Evolutionary conservation across 2,797 vertebrate species (phyloP).

Genomic region (Enteromius thamalakanensis): DNA sequence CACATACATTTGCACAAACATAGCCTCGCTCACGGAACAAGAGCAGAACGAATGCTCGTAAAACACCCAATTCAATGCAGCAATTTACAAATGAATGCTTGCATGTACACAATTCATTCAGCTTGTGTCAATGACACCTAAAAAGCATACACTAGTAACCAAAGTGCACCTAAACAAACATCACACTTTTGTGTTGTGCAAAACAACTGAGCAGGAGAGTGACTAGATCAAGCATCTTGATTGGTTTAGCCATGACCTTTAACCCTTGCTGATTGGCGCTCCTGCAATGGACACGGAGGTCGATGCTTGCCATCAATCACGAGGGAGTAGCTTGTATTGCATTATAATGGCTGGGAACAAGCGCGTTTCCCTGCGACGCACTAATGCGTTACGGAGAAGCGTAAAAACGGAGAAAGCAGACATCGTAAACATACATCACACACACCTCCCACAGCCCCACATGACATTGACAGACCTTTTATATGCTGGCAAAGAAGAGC

Average conservation of each 20-base stretch:
- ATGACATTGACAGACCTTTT: conserved; percentile 51
- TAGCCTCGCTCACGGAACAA: background rate
- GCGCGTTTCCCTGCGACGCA: background rate
- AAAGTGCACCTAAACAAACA: conserved; percentile 5
- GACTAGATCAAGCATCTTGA: conserved; percentile 55
- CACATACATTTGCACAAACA: background rate
- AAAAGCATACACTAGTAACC: background rate
- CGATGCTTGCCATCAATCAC: conserved; percentile 65
- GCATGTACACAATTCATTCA: background rate
- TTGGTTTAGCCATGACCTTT: conserved; percentile 64
- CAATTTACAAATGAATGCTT: background rate
- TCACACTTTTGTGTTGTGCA: background rate
- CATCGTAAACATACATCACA: conserved; percentile 22
- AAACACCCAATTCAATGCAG: background rate
- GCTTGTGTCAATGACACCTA: background rate
- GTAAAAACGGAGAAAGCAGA: conserved; percentile 15
- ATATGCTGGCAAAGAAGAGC: conserved; percentile 20
- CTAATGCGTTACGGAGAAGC: background rate
- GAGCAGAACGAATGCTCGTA: background rate
- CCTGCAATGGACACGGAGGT: conserved; percentile 63
- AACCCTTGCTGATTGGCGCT: conserved; percentile 46
- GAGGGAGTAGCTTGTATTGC: conserved; percentile 38
- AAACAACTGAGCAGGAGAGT: conserved; percentile 37
- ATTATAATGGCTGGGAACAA: background rate
- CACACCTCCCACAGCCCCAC: conserved; percentile 12